Percentiles rank a stretch among this genome's conserved stretches.
Conservation (phyloP, 2,888 invertebrate species). For the Brenthis hecate region DNA sequence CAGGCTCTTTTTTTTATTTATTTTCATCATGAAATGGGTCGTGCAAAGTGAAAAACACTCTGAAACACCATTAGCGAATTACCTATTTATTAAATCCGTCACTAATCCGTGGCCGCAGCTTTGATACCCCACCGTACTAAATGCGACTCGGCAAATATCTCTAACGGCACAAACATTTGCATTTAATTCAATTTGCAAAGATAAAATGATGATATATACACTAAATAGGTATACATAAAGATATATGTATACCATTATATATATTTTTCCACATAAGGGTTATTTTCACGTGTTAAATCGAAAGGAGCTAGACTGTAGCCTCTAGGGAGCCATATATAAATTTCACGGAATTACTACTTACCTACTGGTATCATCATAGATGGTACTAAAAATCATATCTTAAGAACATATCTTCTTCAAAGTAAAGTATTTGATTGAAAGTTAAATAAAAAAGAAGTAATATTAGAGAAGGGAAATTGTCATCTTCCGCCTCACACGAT, state of each 20-base stretch:
- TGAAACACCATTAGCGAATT: constrained; percentile 49
- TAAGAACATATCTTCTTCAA: no score
- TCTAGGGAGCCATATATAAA: no score
- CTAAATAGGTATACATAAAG: no score
- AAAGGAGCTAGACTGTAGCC: no score
- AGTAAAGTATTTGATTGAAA: no score
- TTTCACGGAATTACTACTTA: no score
- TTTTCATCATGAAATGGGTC: constrained; percentile 21
- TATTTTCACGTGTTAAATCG: no score
- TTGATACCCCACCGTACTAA: constrained; percentile 45
- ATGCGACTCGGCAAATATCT: constrained; percentile 44
- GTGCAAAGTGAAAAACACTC: constrained; percentile 28
- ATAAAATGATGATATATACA: constrained; percentile 5
- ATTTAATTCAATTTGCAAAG: constrained; percentile 32
- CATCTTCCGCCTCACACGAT: no score
- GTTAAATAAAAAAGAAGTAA: no score
- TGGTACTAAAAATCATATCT: no score
- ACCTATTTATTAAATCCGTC: constrained; percentile 51
- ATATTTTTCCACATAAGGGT: background rate
- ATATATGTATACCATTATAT: background rate
- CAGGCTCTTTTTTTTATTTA: background rate
- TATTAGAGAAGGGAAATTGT: no score
- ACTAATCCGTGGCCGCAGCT: constrained; percentile 48
- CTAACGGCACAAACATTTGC: constrained; percentile 42
- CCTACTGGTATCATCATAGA: no score